Conservation (phyloP, 2,888 invertebrate genomes). For the Archaeoteleia sp. region DNA sequence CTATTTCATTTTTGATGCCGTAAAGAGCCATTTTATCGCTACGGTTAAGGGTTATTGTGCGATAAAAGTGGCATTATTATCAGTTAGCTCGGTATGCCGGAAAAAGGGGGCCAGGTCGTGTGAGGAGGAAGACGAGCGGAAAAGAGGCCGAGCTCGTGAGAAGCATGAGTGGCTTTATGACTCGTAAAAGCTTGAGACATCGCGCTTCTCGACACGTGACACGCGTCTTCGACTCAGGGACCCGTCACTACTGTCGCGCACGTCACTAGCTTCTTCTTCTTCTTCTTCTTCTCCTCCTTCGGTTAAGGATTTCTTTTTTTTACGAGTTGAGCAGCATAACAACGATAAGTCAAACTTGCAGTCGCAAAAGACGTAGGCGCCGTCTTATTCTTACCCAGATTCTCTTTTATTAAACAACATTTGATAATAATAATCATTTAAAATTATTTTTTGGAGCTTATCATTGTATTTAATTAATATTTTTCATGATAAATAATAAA, state of each 20-base stretch:
- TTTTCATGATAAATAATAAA: no score
- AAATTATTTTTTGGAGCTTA: no score
- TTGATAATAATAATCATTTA: neutral
- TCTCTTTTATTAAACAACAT: neutral
- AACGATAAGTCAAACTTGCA: constrained; percentile 34
- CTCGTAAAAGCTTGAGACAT: constrained; percentile 72
- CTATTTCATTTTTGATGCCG: constrained; percentile 72
- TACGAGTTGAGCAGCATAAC: constrained; percentile 41
- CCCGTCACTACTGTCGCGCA: constrained; percentile 41
- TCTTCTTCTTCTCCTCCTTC: constrained; percentile 6
- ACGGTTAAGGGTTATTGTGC: constrained; percentile 74
- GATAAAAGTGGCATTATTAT: constrained; percentile 75
- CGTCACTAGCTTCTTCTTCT: constrained; percentile 38
- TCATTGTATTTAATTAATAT: no score
- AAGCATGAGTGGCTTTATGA: constrained; percentile 73
- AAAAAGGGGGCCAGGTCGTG: constrained; percentile 54
- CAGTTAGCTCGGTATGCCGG: constrained; percentile 69
- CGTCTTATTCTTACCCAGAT: constrained; percentile 27
- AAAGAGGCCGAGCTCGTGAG: constrained; percentile 68
- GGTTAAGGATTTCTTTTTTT: constrained; percentile 45
- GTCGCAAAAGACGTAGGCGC: constrained; percentile 17
- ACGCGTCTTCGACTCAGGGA: constrained; percentile 54
- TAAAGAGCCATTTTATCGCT: constrained; percentile 72
- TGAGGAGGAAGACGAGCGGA: constrained; percentile 59
- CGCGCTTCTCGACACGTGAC: constrained; percentile 59